Evolutionary conservation across 2,113 vertebrate species (phyloP), one percentile per base, ranked within the genome.

Genomic region (Sprattus sprattus): DNA sequence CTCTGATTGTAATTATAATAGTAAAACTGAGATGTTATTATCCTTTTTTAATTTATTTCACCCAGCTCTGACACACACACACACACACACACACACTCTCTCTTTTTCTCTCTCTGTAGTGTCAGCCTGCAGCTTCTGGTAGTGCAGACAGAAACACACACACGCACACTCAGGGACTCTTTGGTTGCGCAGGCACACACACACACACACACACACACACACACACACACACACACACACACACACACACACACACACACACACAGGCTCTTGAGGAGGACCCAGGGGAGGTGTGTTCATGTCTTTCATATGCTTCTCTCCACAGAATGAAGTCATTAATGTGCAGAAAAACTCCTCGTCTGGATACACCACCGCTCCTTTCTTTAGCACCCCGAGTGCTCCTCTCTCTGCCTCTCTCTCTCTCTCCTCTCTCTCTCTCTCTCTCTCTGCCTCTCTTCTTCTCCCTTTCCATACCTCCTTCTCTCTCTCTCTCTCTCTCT

Each of bases 251-350:
- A 64, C 18, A 64, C 57, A 64, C 57, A 64, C 20, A 22, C 57
- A 64, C 57, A 64, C 57, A 64, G 57, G 60, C 60, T 64, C 60
- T n/a, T 64, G n/a, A 71, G 64, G 64, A 71, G 64, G n/a, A 32
- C 64, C 22, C 64, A 32, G 8, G 64, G 64, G 64, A 25, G 64
- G 64, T 71, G 64, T 54, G 64, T 32, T 6, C 1, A 7, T 82
- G 84, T 28, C 50, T 87, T 82, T 84, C 80, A 87, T 80, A 45
- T 25, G 86, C 83, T 83, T 86, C 82, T 20, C 16, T n/a, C 60
- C 84, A 64, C 71, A 52, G 39, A 84, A 82, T 82, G 83, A 85
- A 82, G 81, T 85, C 86, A 89, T 91, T 87, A 91, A 88, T 86
- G 87, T 86, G 84, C 83, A 45, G 60, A 85, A 90, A 85, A 87